phyloP scores from a whole-genome alignment of 2,113 vertebrate species.

The Hystrix cristata region DNA sequence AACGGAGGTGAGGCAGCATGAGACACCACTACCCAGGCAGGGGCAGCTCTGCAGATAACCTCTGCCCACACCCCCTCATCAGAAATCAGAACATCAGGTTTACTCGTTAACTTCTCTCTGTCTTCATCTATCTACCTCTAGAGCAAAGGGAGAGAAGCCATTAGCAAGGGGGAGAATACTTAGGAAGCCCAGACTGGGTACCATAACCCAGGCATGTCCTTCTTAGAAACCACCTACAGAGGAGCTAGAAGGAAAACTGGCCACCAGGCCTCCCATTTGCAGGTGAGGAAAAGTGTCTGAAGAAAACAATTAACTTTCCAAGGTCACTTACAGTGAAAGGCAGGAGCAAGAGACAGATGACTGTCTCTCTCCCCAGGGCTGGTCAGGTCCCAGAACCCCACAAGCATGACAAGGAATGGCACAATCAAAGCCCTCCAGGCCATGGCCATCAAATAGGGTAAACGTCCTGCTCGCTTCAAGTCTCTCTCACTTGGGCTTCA shows the following conservation, averaged over 20 bases:
- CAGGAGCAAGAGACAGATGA: not conserved
- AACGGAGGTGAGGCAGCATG: not conserved
- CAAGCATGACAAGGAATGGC: not conserved
- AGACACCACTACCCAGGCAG: not conserved
- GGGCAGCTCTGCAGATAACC: conserved; percentile 40
- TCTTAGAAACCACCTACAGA: not conserved
- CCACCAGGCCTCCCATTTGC: no score
- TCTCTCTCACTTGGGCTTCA: not conserved
- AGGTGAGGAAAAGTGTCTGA: not conserved
- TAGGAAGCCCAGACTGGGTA: not conserved
- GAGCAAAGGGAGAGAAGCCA: not conserved
- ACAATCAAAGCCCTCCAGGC: not conserved
- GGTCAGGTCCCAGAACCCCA: conserved; percentile 2
- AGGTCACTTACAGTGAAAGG: not conserved
- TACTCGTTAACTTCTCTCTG: conserved; percentile 61
- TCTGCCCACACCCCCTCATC: not conserved
- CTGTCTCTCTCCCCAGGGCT: not conserved
- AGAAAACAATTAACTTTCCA: not conserved
- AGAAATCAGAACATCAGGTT: not conserved
- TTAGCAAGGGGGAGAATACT: not conserved
- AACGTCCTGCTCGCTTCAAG: not conserved
- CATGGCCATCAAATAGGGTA: not conserved
- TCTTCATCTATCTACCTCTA: not conserved
- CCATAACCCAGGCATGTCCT: not conserved
- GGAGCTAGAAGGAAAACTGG: not conserved